Evolutionary conservation across 92 coral and sea anemone species (phyloP).

Genomic region (Porites lobata): DNA sequence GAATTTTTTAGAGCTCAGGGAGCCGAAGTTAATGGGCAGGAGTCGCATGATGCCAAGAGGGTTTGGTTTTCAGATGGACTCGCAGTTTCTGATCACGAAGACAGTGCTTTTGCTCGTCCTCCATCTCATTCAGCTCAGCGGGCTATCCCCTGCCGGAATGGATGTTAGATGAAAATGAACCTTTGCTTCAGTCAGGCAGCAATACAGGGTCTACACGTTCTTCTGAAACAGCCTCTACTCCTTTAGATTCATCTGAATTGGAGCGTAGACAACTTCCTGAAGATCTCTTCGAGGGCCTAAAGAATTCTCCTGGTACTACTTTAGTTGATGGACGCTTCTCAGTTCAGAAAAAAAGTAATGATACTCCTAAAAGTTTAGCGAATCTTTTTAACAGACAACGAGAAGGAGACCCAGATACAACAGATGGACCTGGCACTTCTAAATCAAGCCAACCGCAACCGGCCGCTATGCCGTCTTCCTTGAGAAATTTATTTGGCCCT

Average conservation of each 20-base stretch:
- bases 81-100: not conserved
- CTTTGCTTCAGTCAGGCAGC: conserved; percentile 24
- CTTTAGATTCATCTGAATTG: conserved; percentile 19
- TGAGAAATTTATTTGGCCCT: conserved; percentile 27
- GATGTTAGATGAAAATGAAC: conserved; percentile 36
- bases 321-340: conserved; percentile 21
- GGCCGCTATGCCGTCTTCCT: conserved; percentile 21
- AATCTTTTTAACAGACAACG: conserved; percentile 7
- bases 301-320: conserved; percentile 23
- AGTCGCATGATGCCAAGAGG: conserved; percentile 19
- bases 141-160: conserved; percentile 15
- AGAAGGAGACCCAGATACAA: not conserved
- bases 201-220: conserved; percentile 7
- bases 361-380: conserved; percentile 9
- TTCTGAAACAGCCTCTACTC: conserved; percentile 27
- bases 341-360: not conserved
- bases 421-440: conserved; percentile 1
- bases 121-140: not conserved
- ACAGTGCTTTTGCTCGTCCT: not conserved
- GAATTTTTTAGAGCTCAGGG: conserved; percentile 11
- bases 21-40: not conserved
- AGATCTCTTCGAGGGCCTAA: conserved; percentile 25
- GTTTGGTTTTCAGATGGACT: conserved; percentile 27
- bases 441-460: conserved; percentile 3
- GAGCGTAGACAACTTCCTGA: not conserved